A percentile compares a stretch with the other conserved stretches of the same genome.
Evolutionary conservation across 2,888 invertebrate species (phyloP).

Genomic region (Agrotis puta): DNA sequence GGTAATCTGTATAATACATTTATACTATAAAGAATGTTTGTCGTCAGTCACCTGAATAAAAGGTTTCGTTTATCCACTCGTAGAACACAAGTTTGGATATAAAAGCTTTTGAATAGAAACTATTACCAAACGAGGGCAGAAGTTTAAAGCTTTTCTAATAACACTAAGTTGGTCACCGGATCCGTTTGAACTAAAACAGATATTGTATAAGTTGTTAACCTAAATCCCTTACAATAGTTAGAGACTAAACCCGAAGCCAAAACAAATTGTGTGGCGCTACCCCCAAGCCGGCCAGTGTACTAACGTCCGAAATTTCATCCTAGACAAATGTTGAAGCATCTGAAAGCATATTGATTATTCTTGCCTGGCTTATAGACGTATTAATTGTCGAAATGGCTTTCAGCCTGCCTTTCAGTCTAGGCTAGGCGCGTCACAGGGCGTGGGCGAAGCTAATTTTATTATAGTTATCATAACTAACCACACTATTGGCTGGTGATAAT

Average conservation of each 20-base stretch:
- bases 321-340: conserved; percentile 70
- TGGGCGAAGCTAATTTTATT: conserved; percentile 73
- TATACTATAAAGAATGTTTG: too few relatives aligned
- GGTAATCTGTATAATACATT: neutral
- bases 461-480: conserved; percentile 70
- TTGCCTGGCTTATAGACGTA: conserved; percentile 76
- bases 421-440: conserved; percentile 69
- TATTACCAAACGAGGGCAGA: neutral
- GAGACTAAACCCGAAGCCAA: conserved; percentile 11
- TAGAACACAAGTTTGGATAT: neutral
- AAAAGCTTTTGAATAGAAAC: conserved; percentile 12
- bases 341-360: conserved; percentile 83
- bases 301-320: conserved; percentile 69
- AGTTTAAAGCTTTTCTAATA: conserved; percentile 16
- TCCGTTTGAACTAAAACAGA: conserved; percentile 6
- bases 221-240: conserved; percentile 3
- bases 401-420: conserved; percentile 69
- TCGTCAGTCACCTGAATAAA: neutral
- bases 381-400: conserved; percentile 66
- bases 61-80: conserved; percentile 4
- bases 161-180: neutral
- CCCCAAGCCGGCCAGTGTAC: conserved; percentile 49
- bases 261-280: conserved; percentile 42
- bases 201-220: neutral
- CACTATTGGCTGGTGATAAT: conserved; percentile 71